Conservation (phyloP, 2,113 vertebrate genomes). For the Sarotherodon lohbergeri region DNA sequence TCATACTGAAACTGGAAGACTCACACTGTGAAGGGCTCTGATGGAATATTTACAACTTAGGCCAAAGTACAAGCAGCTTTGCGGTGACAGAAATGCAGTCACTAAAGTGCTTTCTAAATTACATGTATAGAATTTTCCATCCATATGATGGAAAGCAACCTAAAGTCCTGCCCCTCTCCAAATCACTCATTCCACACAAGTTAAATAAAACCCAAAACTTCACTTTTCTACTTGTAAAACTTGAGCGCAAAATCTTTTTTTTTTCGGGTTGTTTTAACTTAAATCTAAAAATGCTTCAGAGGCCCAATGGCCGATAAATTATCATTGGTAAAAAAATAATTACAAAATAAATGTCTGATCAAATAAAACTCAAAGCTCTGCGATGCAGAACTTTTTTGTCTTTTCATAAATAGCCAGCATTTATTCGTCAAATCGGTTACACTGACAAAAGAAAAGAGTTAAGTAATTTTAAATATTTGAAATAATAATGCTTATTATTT, state of each 20-base stretch:
- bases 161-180: neutral
- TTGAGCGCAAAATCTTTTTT: too few species aligned
- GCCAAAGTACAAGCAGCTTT: conserved; percentile 26
- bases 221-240: neutral
- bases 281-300: neutral
- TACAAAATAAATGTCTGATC: neutral
- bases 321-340: too few species aligned
- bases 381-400: neutral
- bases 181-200: neutral
- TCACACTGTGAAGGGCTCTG: conserved; percentile 42
- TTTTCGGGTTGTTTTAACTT: neutral
- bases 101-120: conserved; percentile 22
- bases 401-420: neutral
- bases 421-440: neutral
- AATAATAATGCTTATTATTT: neutral
- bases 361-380: neutral
- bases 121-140: conserved; percentile 30
- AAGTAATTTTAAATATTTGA: neutral
- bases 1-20: conserved; percentile 36
- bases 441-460: neutral
- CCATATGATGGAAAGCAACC: conserved; percentile 11
- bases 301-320: neutral
- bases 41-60: conserved; percentile 34
- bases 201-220: neutral
- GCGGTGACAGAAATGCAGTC: neutral